Base-by-base conservation (phyloP, 2,888 invertebrate species). In the Mechanitis mazaeus region DNA sequence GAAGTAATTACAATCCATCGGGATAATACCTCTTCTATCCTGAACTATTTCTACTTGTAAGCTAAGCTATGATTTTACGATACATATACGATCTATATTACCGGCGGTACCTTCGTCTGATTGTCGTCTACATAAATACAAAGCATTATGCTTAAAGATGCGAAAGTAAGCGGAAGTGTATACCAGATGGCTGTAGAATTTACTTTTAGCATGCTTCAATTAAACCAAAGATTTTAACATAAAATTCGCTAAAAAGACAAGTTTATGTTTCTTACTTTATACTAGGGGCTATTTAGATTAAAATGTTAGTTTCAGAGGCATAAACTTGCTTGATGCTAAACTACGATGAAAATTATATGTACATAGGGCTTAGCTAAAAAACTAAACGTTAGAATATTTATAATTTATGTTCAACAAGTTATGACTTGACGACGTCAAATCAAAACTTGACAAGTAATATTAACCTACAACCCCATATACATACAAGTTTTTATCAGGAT, bases 111-210 rank as follows among this genome's bases (percentile, higher is more conserved):
- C 85, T 78, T 73, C 81, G 83, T 85, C 85, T 84, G 81, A 77
- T 72, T 68, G 61, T 58, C 63, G 31, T 65, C 67, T 71, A 73
- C 50, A 56, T 55, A 71, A 74, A 75, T 80, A 78, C 77, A 77
- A 83, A 82, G 83, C 81, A 69, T 69, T 60, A 67, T 72, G 46
- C 35, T 58, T 82, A 85, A 87, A 80, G 85, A 86, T 87, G 87
- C 87, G 80, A 61, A 60, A 71, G 66, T 63, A 75, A 75, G 76
- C 71, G 64, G 59, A 61, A 68, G 66, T 68, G 70, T 75, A 77
- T 73, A 77, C 78, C 80, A 81, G 83, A 87, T 86, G 89, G 88
- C 83, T 85, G 88, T 79, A 87, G 87, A 87, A 87, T 87, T 87
- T 85, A 85, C 83, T 74, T 55, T 58, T 47, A 55, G 54, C 69